Base-by-base conservation (phyloP, 2,797 vertebrate species). In the Neomorphus geoffroyi region DNA sequence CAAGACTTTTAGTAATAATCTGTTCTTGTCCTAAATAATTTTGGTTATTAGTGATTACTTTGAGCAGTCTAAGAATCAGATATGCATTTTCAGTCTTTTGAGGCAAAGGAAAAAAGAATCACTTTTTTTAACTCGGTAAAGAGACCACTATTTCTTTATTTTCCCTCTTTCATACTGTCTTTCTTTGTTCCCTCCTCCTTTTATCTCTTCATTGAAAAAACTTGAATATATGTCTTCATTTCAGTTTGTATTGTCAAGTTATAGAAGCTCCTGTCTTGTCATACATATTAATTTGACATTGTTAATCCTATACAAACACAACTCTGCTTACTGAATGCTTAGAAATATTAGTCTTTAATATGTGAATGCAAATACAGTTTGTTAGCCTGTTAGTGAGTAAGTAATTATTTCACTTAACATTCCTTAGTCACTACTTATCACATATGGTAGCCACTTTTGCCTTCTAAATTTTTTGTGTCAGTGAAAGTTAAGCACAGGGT, bases 291-390 rank as follows among this genome's bases (percentile, higher is more conserved):
- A 93, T 72, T 93, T 78, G 69, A 83, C 54, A 27, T 8, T 37
- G 67, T 65, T 94, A 91, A 89, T 86, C 65, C 69, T 86, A 39
- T 78, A 17, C 57, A 86, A 91, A 92, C 74, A 82, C 27, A 18
- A 78, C 87, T 67, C 30, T 92, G 37, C 28, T 65, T 65, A 41
- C 65, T 74, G 61, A 70, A 27, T 80, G 15, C 58, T 86, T 71
- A 72, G 18, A 39, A 84, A 57, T 67, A 41, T 33, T 77, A 78
- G 50, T 78, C 37, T 86, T 89, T 26, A 65, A 62, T 70, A 12
- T 23, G 58, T 69, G 51, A 90, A 17, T 19, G 30, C 73, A 89
- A 94, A 61, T 6, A 17, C 73, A 66, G 8, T 88, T 89, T 92
- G 41, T 73, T 78, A 83, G 64, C 30, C 72, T 69, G 41, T 43